Conservation (phyloP, 2,888 invertebrate genomes). For the Ormia ochracea region DNA sequence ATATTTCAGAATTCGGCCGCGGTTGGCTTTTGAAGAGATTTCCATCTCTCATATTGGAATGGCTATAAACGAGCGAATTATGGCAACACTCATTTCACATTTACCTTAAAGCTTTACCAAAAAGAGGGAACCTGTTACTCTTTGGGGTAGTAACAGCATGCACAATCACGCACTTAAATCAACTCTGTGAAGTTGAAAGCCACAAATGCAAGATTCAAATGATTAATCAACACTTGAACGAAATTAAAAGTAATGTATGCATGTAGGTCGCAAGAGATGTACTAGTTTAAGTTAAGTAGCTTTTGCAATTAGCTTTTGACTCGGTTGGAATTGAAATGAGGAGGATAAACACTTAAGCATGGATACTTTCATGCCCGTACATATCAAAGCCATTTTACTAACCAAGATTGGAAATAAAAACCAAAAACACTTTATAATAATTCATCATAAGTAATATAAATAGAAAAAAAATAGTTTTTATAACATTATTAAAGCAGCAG, state of each 20-base stretch:
- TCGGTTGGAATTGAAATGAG: neutral
- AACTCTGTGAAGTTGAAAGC: neutral
- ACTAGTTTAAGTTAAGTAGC: neutral
- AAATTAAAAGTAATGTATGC: neutral
- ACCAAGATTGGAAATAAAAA: no score
- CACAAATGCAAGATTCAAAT: neutral
- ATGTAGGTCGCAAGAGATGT: neutral
- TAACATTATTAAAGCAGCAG: no score
- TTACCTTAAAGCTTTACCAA: neutral
- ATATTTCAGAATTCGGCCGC: no score
- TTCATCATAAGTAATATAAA: no score
- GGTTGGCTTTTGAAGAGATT: neutral
- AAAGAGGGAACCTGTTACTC: conserved; percentile 3
- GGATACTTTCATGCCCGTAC: no score
- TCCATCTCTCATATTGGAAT: neutral
- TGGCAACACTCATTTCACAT: neutral
- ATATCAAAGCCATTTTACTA: no score
- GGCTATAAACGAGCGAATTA: neutral
- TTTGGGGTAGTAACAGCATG: neutral
- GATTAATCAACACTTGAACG: neutral
- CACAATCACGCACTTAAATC: neutral
- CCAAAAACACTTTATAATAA: no score
- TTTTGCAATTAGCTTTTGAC: neutral
- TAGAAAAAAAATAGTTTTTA: no score
- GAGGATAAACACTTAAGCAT: neutral